Base-by-base conservation (phyloP, 2,113 vertebrate genomes). In the Eclectus roratus region DNA sequence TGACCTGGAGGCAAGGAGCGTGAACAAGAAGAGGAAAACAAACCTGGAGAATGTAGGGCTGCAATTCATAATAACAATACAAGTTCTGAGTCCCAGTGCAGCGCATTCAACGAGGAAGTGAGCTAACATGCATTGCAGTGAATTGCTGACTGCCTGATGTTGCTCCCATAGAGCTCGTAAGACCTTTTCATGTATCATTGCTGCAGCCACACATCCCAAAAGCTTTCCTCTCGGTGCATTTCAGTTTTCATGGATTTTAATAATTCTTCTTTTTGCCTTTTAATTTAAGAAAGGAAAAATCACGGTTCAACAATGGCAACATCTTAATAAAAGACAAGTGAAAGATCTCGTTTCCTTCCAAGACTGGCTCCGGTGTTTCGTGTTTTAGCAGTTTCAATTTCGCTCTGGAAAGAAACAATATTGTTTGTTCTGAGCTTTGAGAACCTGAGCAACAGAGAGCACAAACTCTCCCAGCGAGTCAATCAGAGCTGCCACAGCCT, bases 161-260 rank as follows among this genome's bases (percentile, higher is more conserved):
- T 82, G 73, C 41, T 96, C 95, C 92, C 91, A 73, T 60, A 44
- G 87, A 96, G 87, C 95, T 93, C 89, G 83, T 97, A 93, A 94
- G 94, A 85, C 27, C 66, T 87, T 68, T 94, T 91, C 73, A 89
- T 89, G 81, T 91, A 94, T 82, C 47, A 2, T 17, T 85, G 88
- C 92, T 94, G 92, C 89, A 92, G 91, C 91, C 89, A 52, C 49
- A 4, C 73, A 46, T 61, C 44, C 70, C 77, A 39, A 37, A 81
- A 69, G 82, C 64, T 73, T 80, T 90, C 87, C 63, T 91, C 76
- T 2, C 52, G 31, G 76, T 70, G 68, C 56, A 3, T 88, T 83
- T 93, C 31, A 3, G 88, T 56, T 86, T 91, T n/a, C 37, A 7
- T 5, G 3, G 43, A 19, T 89, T 89, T 94, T 88, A 83, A 83